Percentiles rank a stretch among this genome's conserved stretches.
Evolutionary conservation across 2,113 vertebrate genomes (phyloP).

Genomic region (Podilymbus podiceps): DNA sequence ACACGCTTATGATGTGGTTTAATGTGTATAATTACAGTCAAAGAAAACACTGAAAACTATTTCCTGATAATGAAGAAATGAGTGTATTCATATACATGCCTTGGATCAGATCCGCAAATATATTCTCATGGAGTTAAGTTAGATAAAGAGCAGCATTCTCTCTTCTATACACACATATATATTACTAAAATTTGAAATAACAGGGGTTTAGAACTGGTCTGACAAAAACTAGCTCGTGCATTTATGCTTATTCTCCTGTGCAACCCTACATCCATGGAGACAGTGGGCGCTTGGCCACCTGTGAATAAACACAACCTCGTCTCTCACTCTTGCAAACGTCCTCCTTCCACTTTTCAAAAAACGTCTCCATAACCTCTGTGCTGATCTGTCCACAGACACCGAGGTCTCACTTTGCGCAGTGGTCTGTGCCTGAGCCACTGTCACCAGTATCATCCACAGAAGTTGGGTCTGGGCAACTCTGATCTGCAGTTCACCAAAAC

Average conservation of each 20-base stretch:
- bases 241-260: neutral
- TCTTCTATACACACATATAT: neutral
- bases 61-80: neutral
- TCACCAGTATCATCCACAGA: neutral
- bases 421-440: neutral
- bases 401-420: neutral
- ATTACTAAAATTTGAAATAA: neutral
- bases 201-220: neutral
- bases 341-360: neutral
- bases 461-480: neutral
- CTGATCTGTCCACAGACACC: neutral
- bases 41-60: neutral
- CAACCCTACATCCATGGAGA: fast-evolving
- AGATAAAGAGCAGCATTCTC: neutral
- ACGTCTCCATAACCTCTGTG: neutral
- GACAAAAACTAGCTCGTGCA: neutral
- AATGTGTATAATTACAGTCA: neutral
- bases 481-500: neutral
- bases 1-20: neutral
- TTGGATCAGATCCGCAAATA: neutral
- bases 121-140: neutral
- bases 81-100: neutral
- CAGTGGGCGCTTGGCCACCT: neutral
- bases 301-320: neutral
- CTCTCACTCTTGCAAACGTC: fast-evolving